Percentiles rank a stretch among this genome's conserved stretches.
phyloP scores from a whole-genome alignment of 2,797 vertebrate species.

The Micropoecilia bifurca region DNA sequence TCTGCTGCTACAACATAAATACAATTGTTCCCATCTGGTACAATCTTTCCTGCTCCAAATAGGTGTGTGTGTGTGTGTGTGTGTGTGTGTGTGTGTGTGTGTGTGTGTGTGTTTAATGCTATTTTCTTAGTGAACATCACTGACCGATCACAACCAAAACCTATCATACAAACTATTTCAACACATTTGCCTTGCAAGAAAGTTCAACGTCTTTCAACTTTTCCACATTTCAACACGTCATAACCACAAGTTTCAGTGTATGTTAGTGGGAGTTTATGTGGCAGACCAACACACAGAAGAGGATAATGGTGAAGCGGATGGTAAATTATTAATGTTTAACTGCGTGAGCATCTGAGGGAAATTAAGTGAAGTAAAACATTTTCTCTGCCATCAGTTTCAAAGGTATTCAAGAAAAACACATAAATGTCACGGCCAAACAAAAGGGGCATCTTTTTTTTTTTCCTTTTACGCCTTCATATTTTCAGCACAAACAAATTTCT shows the following conservation, averaged over 20 bases:
- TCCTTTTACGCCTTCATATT: background rate
- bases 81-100: background rate
- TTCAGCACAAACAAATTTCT: background rate
- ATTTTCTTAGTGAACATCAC: background rate
- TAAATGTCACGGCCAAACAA: background rate
- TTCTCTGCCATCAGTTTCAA: background rate
- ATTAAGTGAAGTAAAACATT: background rate
- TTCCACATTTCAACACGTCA: background rate
- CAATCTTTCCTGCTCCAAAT: conserved; percentile 8
- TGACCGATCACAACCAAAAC: conserved; percentile 8
- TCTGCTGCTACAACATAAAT: conserved; percentile 26
- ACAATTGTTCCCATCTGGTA: conserved; percentile 32
- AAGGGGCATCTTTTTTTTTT: background rate
- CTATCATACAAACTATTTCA: background rate
- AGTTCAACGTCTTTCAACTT: background rate
- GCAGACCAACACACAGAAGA: background rate
- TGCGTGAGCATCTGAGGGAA: background rate
- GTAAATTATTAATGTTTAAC: background rate
- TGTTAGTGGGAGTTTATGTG: background rate
- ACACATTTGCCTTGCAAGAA: background rate
- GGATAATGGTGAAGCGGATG: background rate
- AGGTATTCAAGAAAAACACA: background rate
- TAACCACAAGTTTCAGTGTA: background rate
- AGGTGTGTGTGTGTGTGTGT: background rate
- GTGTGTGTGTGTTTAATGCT: background rate